Percentiles rank a stretch among this genome's conserved stretches.
Evolutionary conservation across 30 jellyfish, hydroid and myxozoan genomes (phyloP).

Genomic region (Aurelia aurita complex sp. Pacific): DNA sequence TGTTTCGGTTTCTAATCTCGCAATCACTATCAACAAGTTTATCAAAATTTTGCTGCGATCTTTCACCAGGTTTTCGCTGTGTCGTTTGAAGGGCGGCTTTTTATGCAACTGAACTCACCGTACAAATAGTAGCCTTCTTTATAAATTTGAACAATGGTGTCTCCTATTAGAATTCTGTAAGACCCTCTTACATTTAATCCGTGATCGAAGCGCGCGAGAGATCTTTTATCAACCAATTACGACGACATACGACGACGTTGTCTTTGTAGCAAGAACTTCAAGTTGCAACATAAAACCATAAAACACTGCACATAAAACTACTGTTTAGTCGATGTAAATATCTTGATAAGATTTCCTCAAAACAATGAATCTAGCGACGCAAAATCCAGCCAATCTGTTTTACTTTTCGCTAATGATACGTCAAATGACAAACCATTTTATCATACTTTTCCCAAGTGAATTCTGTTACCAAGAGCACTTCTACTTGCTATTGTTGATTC

Average conservation of each 20-base stretch:
- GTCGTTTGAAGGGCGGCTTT: neutral
- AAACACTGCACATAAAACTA: too few species aligned
- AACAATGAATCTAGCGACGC: neutral
- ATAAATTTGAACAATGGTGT: conserved; percentile 47
- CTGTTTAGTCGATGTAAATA: too few species aligned
- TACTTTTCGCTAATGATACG: neutral
- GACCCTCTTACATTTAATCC: conserved; percentile 66
- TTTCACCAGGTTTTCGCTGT: too few species aligned
- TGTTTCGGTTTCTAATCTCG: conserved; percentile 7
- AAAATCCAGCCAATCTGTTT: neutral
- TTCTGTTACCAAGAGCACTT: neutral
- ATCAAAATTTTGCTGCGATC: too few species aligned
- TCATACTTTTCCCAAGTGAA: neutral
- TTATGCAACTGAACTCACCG: neutral
- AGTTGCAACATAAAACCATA: too few species aligned
- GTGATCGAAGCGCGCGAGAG: conserved; percentile 11
- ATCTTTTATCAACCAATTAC: neutral
- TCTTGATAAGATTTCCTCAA: too few species aligned
- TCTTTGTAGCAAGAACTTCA: too few species aligned
- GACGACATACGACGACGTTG: too few species aligned
- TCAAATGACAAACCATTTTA: neutral
- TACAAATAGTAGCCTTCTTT: neutral
- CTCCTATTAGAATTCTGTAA: conserved; percentile 32
- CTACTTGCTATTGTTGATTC: neutral
- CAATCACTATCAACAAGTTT: neutral